A percentile compares a stretch with the other conserved stretches of the same genome.
Conservation (phyloP, 1,140 invertebrate genomes). For the Leptopilina boulardi region DNA sequence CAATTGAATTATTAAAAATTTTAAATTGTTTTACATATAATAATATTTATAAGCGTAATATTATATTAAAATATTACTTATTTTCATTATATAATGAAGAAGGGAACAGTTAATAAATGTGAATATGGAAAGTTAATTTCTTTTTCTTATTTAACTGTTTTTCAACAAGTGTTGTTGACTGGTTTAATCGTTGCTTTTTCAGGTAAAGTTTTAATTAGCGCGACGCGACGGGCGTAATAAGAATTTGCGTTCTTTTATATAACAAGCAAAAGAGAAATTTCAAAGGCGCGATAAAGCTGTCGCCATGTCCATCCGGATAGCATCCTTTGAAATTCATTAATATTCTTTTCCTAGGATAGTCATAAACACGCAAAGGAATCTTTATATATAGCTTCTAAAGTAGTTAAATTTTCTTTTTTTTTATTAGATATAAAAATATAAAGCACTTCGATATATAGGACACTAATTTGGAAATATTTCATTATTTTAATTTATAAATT, state of each 20-base stretch:
- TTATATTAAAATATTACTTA: too few relatives aligned
- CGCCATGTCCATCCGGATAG: neutral
- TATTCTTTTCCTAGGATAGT: constrained; percentile 6
- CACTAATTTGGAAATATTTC: neutral
- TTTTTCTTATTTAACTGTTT: neutral
- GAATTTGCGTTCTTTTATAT: constrained; percentile 6
- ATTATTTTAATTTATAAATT: too few relatives aligned
- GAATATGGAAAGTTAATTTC: neutral
- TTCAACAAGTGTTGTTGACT: neutral
- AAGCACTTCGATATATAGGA: neutral
- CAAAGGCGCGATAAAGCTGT: constrained; percentile 23
- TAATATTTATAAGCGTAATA: too few relatives aligned
- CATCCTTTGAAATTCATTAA: constrained; percentile 19
- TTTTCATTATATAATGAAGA: too few relatives aligned
- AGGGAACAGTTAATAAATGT: constrained; percentile 10
- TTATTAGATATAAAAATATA: neutral
- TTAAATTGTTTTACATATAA: too few relatives aligned
- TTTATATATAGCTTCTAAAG: constrained; percentile 2
- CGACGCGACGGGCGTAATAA: constrained; percentile 20
- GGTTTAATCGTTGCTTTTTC: neutral
- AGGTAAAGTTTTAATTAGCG: constrained; percentile 23
- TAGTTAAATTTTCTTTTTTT: neutral
- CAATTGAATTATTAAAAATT: too few relatives aligned
- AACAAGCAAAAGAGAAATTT: constrained; percentile 27
- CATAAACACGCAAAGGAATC: constrained; percentile 22